These are phyloP conservation scores for Anarrhichthys ocellatus DNA, from an alignment of 2,113 vertebrate genomes.

Conservation along the genomic window DNA sequence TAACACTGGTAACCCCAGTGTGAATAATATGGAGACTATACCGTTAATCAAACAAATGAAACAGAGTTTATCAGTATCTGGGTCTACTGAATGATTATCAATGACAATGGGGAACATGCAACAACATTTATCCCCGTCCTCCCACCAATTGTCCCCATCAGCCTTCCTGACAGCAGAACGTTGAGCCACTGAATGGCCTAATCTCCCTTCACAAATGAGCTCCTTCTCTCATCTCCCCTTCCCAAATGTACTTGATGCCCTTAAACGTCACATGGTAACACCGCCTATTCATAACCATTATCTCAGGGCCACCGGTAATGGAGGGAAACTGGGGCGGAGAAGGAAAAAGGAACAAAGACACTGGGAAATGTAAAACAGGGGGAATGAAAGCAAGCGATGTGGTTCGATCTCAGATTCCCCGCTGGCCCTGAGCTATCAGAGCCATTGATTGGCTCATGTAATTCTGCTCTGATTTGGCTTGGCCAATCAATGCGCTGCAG, in stretches of 20 bases:
- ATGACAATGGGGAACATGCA: constrained; percentile 44
- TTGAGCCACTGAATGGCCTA: constrained; percentile 46
- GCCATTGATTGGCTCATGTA: constrained; percentile 80
- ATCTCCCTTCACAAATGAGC: constrained; percentile 68
- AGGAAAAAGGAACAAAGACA: constrained; percentile 32
- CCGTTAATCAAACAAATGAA: constrained; percentile 39
- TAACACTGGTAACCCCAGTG: constrained; percentile 5
- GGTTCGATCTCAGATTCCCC: constrained; percentile 72
- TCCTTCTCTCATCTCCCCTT: constrained; percentile 51
- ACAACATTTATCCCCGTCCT: constrained; percentile 60
- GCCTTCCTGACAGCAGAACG: constrained; percentile 47
- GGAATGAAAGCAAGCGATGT: constrained; percentile 47
- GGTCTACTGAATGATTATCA: constrained; percentile 43
- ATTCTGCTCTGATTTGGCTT: constrained; percentile 78
- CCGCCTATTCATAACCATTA: constrained; percentile 59
- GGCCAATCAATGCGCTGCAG: constrained; percentile 78
- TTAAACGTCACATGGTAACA: constrained; percentile 41
- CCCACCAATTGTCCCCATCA: constrained; percentile 69
- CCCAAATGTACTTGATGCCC: constrained; percentile 48
- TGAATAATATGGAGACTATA: constrained; percentile 8
- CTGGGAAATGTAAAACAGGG: constrained; percentile 39
- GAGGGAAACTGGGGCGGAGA: not conserved
- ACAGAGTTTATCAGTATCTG: constrained; percentile 28
- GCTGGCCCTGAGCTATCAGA: constrained; percentile 72
- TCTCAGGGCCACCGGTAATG: constrained; percentile 32